phyloP scores from a whole-genome alignment of 1,140 invertebrate species.

The Colletes gigas region DNA sequence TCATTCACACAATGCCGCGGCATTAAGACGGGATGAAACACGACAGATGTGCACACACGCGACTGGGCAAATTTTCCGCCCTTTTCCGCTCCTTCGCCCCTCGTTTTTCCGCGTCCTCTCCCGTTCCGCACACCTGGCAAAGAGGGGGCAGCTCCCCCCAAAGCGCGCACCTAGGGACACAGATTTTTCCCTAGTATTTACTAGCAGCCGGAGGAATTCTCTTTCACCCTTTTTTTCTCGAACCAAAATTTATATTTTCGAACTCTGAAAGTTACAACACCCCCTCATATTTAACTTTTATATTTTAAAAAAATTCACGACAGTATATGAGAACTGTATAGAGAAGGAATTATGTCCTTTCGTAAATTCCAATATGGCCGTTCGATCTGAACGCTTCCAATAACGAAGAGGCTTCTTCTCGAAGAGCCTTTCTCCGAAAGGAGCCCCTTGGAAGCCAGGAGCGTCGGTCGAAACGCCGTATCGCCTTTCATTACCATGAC shows the following conservation, averaged over 20 bases:
- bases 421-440: constrained; percentile 3
- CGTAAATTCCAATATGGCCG: too few relatives aligned
- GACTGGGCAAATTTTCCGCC: constrained; percentile 9
- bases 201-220: background rate
- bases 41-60: constrained; percentile 25
- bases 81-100: constrained; percentile 8
- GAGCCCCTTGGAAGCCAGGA: background rate
- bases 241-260: too few relatives aligned
- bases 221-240: too few relatives aligned
- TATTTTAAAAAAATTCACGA: too few relatives aligned
- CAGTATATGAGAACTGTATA: too few relatives aligned
- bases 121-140: background rate
- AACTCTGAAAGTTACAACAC: too few relatives aligned
- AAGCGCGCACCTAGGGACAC: constrained; percentile 7
- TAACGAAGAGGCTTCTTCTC: constrained; percentile 19
- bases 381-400: constrained; percentile 2
- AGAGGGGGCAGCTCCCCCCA: constrained; percentile 14
- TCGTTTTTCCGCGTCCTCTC: constrained; percentile 26
- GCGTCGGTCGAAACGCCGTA: background rate
- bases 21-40: background rate
- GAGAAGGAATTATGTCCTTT: too few relatives aligned
- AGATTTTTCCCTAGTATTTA: constrained; percentile 5
- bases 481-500: constrained; percentile 9
- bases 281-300: too few relatives aligned
- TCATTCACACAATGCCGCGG: background rate